Conservation (phyloP, 2,797 vertebrate species). For the Cyclopterus lumpus region DNA sequence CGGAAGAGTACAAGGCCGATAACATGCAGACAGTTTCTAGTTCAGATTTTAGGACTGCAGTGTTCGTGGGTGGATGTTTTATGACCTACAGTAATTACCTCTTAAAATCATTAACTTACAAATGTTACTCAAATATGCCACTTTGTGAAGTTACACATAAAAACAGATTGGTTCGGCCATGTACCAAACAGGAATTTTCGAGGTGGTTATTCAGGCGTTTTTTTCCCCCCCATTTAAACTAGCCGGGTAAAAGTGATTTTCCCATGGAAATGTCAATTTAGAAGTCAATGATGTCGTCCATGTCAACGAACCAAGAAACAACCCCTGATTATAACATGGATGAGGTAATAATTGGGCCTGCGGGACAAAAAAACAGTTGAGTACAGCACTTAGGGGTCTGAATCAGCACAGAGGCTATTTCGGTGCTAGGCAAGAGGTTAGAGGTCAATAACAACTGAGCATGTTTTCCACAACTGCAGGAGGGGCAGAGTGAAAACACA, state of each 20-base stretch:
- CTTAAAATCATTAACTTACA: conserved; percentile 2
- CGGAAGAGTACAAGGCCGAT: not conserved
- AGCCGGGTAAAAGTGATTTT: conserved; percentile 21
- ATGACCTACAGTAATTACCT: not conserved
- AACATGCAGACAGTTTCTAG: conserved; percentile 2
- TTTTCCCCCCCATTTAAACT: not conserved
- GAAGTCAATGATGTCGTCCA: conserved; percentile 25
- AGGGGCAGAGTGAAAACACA: conserved; percentile 17
- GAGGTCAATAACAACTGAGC: conserved; percentile 45
- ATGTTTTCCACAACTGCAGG: conserved; percentile 50
- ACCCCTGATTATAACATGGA: conserved; percentile 21
- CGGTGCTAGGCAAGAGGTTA: conserved; percentile 45
- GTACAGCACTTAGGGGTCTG: conserved; percentile 28
- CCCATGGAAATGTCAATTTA: conserved; percentile 42
- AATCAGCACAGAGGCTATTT: conserved; percentile 53
- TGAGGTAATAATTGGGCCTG: conserved; percentile 58
- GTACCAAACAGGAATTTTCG: not conserved
- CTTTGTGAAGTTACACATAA: not conserved
- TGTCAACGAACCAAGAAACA: conserved; percentile 36
- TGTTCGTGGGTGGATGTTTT: conserved; percentile 3
- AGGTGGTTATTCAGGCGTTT: not conserved
- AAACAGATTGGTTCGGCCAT: not conserved
- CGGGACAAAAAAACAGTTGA: conserved; percentile 32
- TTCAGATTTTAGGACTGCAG: not conserved
- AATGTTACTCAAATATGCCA: not conserved